Evolutionary conservation across 2,888 invertebrate species (phyloP), one percentile per base, ranked within the genome.

Genomic region (Hyalella azteca): DNA sequence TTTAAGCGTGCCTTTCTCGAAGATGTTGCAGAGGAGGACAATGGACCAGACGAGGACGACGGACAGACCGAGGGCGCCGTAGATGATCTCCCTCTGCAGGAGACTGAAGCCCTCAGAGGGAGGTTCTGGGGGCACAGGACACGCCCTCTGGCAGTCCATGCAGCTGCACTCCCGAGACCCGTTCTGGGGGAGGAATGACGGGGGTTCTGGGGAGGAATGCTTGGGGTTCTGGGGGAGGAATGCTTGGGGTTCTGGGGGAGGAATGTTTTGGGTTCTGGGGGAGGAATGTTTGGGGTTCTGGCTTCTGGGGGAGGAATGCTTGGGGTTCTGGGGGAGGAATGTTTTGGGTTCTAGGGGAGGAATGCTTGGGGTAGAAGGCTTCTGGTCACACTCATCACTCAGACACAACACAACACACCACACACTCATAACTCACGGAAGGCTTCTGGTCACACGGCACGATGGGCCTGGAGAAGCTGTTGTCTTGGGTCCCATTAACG

Each of bases 61-160:
- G 5, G 78, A 36, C 7, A 84, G 45, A 59, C 82, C 81, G 3
- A 81, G n/a, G 11, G 78, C 48, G 0, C 78, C 81, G 80, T 81
- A 81, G 3, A 84, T 78, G n/a, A 84, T 79, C 41, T 73, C 79
- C 41, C 77, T 36, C 5, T 78, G 81, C 13, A 81, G 78, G 22
- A 77, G 54, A 11, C 78, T 81, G 11, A 78, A n/a, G 7, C 81
- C 60, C 22, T 77, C 90, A 88, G 94, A 95, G 13, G 93, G 92
- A 5, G 90, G 88, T 13, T 81, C 79, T 2, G 81, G 73, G 2
- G 83, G 83, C 54, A 78, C 50, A 9, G 84, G 84, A n/a, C 84
- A 85, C 11, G 84, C 80, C 1, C 59, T 73, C 22, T 76, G 76
- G 41, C 84, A 85, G 73, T 85, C 84, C 73, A 81, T 36, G 49